phyloP scores from a whole-genome alignment of 2,888 invertebrate species.

The Parascotia fuliginaria region DNA sequence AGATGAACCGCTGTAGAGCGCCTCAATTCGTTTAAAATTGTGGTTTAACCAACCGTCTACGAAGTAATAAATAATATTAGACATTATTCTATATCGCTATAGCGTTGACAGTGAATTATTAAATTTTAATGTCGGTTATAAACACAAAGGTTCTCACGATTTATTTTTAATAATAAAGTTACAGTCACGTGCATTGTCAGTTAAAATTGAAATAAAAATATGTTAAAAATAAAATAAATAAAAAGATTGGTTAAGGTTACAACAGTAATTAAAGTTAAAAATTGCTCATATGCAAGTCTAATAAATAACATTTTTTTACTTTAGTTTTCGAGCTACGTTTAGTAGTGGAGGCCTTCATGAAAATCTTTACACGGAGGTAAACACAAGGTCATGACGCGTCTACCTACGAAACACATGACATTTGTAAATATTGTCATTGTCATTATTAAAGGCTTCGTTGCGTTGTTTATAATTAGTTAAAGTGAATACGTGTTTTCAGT shows the following conservation, averaged over 20 bases:
- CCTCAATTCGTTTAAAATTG: slow-evolving; percentile 10
- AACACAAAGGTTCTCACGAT: background rate
- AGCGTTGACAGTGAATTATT: background rate
- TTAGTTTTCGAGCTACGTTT: background rate
- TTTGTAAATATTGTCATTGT: slow-evolving; percentile 32
- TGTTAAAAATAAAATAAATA: too few relatives aligned
- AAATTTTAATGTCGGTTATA: background rate
- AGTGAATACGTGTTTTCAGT: slow-evolving; percentile 11
- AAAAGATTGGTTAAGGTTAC: too few relatives aligned
- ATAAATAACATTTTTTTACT: background rate
- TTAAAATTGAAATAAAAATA: too few relatives aligned
- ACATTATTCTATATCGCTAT: background rate
- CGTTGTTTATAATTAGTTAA: slow-evolving; percentile 29
- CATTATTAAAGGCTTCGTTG: slow-evolving; percentile 34
- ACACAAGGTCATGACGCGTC: slow-evolving; percentile 20
- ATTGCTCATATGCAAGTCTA: too few relatives aligned
- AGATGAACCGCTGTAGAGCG: slow-evolving; percentile 24
- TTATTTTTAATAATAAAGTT: too few relatives aligned
- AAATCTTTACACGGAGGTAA: slow-evolving; percentile 24
- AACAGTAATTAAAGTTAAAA: too few relatives aligned
- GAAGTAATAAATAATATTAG: background rate
- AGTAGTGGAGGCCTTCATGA: slow-evolving; percentile 17
- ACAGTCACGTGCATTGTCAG: too few relatives aligned
- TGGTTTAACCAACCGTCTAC: slow-evolving; percentile 10
- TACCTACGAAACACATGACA: slow-evolving; percentile 18